Percentiles rank a stretch among this genome's conserved stretches.
Evolutionary conservation across 2,113 vertebrate species (phyloP).

Genomic region (Chlamydotis undulata): DNA sequence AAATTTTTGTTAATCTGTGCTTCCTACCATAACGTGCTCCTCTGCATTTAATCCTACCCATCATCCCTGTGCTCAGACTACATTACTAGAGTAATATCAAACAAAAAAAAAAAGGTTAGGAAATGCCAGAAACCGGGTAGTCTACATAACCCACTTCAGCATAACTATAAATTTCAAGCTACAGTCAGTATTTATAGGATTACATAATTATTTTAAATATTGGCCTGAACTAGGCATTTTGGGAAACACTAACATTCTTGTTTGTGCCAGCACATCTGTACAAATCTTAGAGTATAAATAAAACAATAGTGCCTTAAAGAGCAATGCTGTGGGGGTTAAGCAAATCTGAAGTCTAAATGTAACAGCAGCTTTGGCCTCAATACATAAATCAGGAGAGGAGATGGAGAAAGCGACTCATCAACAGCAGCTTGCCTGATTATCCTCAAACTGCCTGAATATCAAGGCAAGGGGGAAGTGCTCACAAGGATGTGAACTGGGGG

Average conservation of each 20-base stretch:
- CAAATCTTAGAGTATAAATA: neutral
- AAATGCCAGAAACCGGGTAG: neutral
- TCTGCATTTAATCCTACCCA: neutral
- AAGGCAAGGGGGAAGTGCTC: neutral
- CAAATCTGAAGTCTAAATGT: neutral
- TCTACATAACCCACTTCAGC: neutral
- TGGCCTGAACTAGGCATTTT: neutral
- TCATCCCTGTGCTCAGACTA: neutral
- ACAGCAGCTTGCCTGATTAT: neutral
- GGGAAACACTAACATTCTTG: neutral
- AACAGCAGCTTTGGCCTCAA: slow-evolving; percentile 29
- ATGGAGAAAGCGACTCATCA: slow-evolving; percentile 37
- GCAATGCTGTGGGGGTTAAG: neutral
- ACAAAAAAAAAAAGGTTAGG: neutral
- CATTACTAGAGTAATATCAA: neutral
- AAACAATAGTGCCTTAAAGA: neutral
- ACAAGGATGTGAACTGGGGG: neutral
- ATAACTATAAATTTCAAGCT: neutral
- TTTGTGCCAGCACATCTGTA: neutral
- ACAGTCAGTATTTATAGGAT: neutral
- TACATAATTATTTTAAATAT: neutral
- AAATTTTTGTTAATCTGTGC: neutral
- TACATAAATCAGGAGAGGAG: neutral
- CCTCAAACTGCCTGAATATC: neutral
- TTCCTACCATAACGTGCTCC: neutral